Base-by-base conservation (phyloP, 2,888 invertebrate genomes). In the Exephanes ischioxanthus region DNA sequence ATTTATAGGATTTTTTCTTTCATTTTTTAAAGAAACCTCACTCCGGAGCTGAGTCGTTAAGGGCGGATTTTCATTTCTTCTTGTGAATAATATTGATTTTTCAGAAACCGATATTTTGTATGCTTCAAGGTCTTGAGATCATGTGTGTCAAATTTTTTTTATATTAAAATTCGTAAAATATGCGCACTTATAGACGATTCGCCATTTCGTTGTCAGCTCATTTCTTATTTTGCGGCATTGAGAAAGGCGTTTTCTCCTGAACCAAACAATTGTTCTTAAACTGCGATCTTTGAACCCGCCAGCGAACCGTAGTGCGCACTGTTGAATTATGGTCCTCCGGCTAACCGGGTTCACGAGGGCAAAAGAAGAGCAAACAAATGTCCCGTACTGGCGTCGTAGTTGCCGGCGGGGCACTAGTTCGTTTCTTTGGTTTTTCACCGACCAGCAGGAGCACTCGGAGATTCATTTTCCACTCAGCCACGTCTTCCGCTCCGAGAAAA, bases 331-430 rank as follows among this genome's bases (percentile, higher is more conserved):
- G 78, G 30, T 71, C 70, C 37, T 70, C 66, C 37, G 51, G 71
- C 55, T n/a, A 22, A 70, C 68, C 30, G 75, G 41, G 63, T 61
- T 61, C 67, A 68, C 45, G 75, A 77, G 83, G 79, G 33, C 72
- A 53, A 75, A 78, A 80, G 80, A 80, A 80, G 83, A 85, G 83
- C 83, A 83, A 85, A 85, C 68, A 85, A 83, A 85, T 76, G 79
- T 83, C 61, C 55, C 45, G 5, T 63, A 6, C 19, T 66, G 45
- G 30, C 11, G 7, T 19, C 14, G 14, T 19, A 33, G 61, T 71
- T 51, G 76, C 37, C 67, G 75, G 53, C 58, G 76, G 66, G 63
- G 53, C 77, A 83, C 53, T 80, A 83, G 83, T 82, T 71, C 82
- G 63, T 80, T 80, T 85, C 80, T 80, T 83, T 80, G 72, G 85